Evolutionary conservation across 2,888 invertebrate species (phyloP).

Genomic region (Drosophila bunnanda): DNA sequence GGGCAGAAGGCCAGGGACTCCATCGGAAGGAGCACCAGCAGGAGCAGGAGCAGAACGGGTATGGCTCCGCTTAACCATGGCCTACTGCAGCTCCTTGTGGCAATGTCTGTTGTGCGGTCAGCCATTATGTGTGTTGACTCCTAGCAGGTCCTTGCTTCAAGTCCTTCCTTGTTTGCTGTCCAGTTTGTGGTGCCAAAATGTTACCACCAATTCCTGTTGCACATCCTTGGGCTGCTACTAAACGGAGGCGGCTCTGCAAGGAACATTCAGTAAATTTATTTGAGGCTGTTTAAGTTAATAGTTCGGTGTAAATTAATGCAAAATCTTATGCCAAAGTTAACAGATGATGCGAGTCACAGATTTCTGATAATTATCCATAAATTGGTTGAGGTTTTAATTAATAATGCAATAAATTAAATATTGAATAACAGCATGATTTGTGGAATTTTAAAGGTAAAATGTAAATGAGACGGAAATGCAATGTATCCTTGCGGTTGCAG

Average conservation of each 20-base stretch:
- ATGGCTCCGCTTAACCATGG: constrained; percentile 25
- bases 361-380: constrained; percentile 9
- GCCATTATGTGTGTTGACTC: constrained; percentile 29
- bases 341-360: constrained; percentile 4
- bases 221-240: constrained; percentile 29
- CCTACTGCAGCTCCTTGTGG: constrained; percentile 25
- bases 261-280: neutral
- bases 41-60: constrained; percentile 70
- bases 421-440: neutral
- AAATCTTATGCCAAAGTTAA: neutral
- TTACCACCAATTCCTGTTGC: constrained; percentile 26
- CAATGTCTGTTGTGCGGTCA: constrained; percentile 27
- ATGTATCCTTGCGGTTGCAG: constrained; percentile 2
- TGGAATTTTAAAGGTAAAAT: constrained; percentile 3
- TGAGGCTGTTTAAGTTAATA: neutral
- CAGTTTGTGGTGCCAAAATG: constrained; percentile 29
- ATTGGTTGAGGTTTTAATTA: constrained; percentile 13
- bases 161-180: constrained; percentile 25
- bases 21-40: constrained; percentile 67
- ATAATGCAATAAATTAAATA: constrained; percentile 12
- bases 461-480: constrained; percentile 15
- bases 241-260: constrained; percentile 23
- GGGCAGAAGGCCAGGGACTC: constrained; percentile 87
- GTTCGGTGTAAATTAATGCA: constrained; percentile 1
- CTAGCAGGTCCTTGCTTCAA: constrained; percentile 16